A percentile compares a stretch with the other conserved stretches of the same genome.
phyloP scores from a whole-genome alignment of 2,888 invertebrate species.

The Lagria hirta region DNA sequence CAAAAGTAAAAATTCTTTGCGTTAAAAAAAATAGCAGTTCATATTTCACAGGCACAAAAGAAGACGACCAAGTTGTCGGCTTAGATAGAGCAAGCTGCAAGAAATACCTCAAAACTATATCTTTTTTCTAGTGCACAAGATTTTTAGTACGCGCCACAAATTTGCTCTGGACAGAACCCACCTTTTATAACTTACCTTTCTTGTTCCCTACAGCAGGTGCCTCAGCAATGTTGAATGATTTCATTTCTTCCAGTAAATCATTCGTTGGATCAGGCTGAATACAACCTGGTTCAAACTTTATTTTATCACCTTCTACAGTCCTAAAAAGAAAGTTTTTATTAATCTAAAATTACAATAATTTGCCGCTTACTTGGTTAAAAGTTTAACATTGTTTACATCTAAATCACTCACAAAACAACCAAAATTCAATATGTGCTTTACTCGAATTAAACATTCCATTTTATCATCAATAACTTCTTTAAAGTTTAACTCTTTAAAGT shows the following conservation, averaged over 20 bases:
- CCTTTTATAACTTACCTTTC: slow-evolving; percentile 44
- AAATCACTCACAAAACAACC: slow-evolving; percentile 56
- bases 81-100: too few species aligned
- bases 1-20: too few species aligned
- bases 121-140: too few species aligned
- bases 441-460: slow-evolving; percentile 56
- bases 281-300: slow-evolving; percentile 52
- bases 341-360: slow-evolving; percentile 6
- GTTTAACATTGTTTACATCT: slow-evolving; percentile 51
- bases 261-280: slow-evolving; percentile 55
- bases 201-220: slow-evolving; percentile 26
- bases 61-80: too few species aligned
- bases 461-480: slow-evolving; percentile 52
- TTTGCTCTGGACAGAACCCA: too few species aligned
- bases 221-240: slow-evolving; percentile 55
- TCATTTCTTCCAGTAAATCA: slow-evolving; percentile 59
- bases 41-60: too few species aligned
- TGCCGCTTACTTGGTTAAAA: slow-evolving; percentile 47
- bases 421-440: slow-evolving; percentile 56
- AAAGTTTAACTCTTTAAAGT: slow-evolving; percentile 61
- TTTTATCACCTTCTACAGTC: slow-evolving; percentile 41
- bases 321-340: slow-evolving; percentile 32
- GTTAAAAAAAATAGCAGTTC: too few species aligned
- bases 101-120: too few species aligned
- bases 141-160: too few species aligned